A percentile compares a stretch with the other conserved stretches of the same genome.
Evolutionary conservation across 1,140 invertebrate species (phyloP).

Genomic region (Nephila pilipes): DNA sequence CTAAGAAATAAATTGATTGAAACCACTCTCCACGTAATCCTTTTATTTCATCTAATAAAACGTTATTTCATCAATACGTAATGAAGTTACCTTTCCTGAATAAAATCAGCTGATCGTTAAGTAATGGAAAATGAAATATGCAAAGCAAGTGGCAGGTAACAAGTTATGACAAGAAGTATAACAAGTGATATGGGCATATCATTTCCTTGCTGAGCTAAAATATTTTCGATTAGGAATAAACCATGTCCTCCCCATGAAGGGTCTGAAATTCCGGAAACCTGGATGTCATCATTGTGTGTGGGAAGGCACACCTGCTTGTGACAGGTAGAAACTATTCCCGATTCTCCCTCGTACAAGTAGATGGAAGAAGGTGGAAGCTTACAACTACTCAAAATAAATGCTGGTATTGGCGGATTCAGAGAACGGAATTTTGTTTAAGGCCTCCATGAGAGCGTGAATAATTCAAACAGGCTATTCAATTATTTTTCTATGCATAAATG

Average conservation of each 20-base stretch:
- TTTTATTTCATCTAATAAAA: background rate
- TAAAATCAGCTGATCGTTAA: background rate
- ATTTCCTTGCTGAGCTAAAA: conserved; percentile 13
- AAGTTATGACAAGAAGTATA: background rate
- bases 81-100: background rate
- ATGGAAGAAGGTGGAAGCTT: background rate
- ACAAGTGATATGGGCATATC: conserved; percentile 37
- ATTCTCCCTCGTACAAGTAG: background rate
- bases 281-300: conserved; percentile 61
- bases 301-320: conserved; percentile 39
- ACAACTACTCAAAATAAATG: conserved; percentile 54
- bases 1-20: too few relatives aligned
- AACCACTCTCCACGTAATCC: background rate
- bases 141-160: background rate
- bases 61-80: background rate
- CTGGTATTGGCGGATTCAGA: background rate
- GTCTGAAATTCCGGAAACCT: conserved; percentile 17
- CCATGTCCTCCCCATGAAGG: background rate
- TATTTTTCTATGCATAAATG: conserved; percentile 48
- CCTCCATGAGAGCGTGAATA: conserved; percentile 30
- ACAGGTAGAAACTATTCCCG: conserved; percentile 54
- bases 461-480: conserved; percentile 49
- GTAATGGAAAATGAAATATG: conserved; percentile 2
- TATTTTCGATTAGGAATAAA: conserved; percentile 50
- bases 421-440: conserved; percentile 42